phyloP scores from a whole-genome alignment of 2,113 vertebrate species.

The Geococcyx californianus region DNA sequence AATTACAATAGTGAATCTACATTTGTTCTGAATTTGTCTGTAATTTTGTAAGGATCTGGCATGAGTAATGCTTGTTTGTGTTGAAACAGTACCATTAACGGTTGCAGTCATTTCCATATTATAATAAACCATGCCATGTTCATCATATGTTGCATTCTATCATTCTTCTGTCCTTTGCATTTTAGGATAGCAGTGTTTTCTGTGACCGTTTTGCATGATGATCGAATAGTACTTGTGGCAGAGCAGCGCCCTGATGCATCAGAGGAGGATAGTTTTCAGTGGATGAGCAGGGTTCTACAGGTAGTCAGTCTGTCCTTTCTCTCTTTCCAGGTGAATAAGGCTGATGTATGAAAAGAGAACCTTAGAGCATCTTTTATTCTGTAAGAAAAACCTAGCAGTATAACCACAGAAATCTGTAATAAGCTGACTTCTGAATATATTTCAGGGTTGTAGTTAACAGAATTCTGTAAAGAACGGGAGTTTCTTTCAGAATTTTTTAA shows the following conservation, averaged over 20 bases:
- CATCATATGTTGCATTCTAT: background rate
- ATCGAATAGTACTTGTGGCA: slow-evolving; percentile 93
- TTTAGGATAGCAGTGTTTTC: slow-evolving; percentile 95
- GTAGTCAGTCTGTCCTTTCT: slow-evolving; percentile 72
- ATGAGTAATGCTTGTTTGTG: background rate
- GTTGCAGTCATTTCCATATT: background rate
- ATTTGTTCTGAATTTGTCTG: background rate
- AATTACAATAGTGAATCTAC: background rate
- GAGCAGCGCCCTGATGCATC: slow-evolving; percentile 95
- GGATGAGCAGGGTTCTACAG: slow-evolving; percentile 98
- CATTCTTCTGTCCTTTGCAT: slow-evolving; percentile 43
- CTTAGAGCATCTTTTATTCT: background rate
- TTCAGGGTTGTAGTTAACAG: background rate
- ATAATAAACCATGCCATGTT: background rate
- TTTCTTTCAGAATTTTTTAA: background rate
- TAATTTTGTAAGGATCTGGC: background rate
- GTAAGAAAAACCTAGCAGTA: background rate
- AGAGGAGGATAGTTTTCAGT: slow-evolving; percentile 98
- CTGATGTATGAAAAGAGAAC: slow-evolving; percentile 4
- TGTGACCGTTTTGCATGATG: slow-evolving; percentile 90
- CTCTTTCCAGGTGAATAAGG: slow-evolving; percentile 51
- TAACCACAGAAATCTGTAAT: background rate
- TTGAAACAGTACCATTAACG: background rate
- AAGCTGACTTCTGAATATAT: background rate
- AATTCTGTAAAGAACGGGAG: background rate